phyloP scores from a whole-genome alignment of 2,797 vertebrate genomes.

The Enteromius unitaeniatus region DNA sequence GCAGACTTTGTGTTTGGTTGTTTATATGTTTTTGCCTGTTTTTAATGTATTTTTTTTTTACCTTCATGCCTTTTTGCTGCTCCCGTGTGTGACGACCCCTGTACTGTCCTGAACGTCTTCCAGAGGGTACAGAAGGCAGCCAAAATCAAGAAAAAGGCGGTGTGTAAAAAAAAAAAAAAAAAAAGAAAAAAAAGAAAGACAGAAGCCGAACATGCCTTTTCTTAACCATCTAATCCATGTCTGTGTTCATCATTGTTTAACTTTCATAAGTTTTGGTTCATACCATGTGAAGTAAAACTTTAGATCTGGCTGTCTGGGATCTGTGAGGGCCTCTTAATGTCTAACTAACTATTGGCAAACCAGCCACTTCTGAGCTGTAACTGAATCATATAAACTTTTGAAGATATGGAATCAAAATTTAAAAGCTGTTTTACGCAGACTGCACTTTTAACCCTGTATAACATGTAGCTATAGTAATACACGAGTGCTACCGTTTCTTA shows the following conservation, averaged over 20 bases:
- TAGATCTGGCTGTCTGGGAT: conserved; percentile 24
- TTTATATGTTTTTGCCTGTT: conserved; percentile 69
- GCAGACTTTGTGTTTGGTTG: conserved; percentile 72
- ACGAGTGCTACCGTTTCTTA: neutral
- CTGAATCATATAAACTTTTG: neutral
- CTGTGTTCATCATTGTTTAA: conserved; percentile 32
- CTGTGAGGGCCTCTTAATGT: neutral
- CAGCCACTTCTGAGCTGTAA: conserved; percentile 5
- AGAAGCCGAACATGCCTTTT: conserved; percentile 50
- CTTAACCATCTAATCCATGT: conserved; percentile 56
- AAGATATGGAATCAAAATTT: conserved; percentile 9
- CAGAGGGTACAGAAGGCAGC: conserved; percentile 99
- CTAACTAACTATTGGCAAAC: neutral
- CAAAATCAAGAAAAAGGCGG: conserved; percentile 99
- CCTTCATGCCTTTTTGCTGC: conserved; percentile 72
- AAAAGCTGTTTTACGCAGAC: neutral
- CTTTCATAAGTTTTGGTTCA: conserved; percentile 15
- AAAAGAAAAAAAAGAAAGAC: conserved; percentile 70
- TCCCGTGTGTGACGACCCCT: conserved; percentile 68
- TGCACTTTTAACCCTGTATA: conserved; percentile 2
- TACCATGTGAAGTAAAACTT: neutral
- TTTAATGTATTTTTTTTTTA: conserved; percentile 74
- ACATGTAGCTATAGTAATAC: neutral
- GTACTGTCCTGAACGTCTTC: conserved; percentile 72
- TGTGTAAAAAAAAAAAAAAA: conserved; percentile 85